Evolutionary conservation across 2,797 vertebrate species (phyloP).

Genomic region (Hypotaenidia okinawae): DNA sequence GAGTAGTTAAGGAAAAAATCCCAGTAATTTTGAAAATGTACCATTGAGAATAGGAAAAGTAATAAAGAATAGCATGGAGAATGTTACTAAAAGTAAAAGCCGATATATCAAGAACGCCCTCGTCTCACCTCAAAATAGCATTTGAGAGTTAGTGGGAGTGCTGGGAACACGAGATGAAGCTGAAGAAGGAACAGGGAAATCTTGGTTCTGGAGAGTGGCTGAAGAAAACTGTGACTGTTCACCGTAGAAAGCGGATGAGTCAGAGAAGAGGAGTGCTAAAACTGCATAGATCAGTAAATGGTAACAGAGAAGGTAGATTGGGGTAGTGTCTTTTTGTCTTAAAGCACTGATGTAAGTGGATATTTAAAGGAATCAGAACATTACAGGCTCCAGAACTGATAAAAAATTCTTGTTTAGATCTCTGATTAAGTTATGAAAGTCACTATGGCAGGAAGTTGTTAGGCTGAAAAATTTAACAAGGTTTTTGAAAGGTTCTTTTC

Average conservation of each 20-base stretch:
- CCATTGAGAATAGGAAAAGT: constrained; percentile 1
- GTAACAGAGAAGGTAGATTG: not conserved
- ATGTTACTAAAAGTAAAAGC: constrained; percentile 14
- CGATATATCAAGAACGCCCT: not conserved
- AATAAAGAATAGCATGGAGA: not conserved
- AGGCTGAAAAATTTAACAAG: not conserved
- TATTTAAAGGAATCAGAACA: not conserved
- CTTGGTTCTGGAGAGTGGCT: not conserved
- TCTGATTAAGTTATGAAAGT: not conserved
- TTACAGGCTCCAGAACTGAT: not conserved
- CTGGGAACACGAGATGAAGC: not conserved
- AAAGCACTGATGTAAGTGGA: not conserved
- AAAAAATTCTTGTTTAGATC: not conserved
- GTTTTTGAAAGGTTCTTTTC: not conserved
- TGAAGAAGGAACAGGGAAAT: not conserved
- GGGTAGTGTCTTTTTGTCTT: not conserved
- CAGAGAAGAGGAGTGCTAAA: not conserved
- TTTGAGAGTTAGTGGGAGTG: constrained; percentile 32
- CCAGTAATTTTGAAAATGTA: not conserved
- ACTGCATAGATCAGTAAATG: not conserved
- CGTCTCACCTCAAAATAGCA: constrained; percentile 25
- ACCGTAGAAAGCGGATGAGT: constrained; percentile 47
- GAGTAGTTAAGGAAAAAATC: not conserved
- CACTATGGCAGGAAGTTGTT: not conserved
- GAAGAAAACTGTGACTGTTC: constrained; percentile 27